Evolutionary conservation across 2,797 vertebrate species (phyloP).

Genomic region (Gymnoscopelus braueri): DNA sequence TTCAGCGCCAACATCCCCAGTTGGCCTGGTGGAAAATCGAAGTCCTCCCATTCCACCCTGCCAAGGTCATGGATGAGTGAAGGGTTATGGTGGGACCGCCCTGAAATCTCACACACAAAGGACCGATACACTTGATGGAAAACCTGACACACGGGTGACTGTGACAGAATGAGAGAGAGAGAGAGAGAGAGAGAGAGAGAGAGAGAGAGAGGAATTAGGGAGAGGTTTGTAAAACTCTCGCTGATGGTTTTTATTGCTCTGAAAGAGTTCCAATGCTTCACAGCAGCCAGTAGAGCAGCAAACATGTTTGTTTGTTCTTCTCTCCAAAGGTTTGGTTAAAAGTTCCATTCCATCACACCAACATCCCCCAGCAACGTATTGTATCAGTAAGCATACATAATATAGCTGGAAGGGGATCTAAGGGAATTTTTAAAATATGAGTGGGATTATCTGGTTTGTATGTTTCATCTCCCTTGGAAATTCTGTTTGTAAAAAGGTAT

Average conservation of each 20-base stretch:
- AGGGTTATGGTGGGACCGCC: conserved; percentile 12
- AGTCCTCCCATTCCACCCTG: conserved; percentile 34
- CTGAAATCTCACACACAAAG: conserved; percentile 41
- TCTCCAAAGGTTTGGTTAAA: not conserved
- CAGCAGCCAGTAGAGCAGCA: not conserved
- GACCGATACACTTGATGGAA: conserved; percentile 45
- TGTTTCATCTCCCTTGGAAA: conserved; percentile 19
- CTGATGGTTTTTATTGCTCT: conserved; percentile 9
- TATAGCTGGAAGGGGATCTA: not conserved
- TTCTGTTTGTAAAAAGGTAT: not conserved
- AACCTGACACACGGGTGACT: conserved; percentile 43
- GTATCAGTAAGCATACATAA: not conserved
- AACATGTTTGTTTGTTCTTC: not conserved
- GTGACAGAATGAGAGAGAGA: conserved; percentile 3
- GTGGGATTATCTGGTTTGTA: conserved; percentile 2
- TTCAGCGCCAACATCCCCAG: conserved; percentile 18
- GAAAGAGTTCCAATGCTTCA: not conserved
- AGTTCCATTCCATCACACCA: not conserved
- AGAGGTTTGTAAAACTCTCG: conserved; percentile 19
- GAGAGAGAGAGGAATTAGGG: conserved; percentile 17
- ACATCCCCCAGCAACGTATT: not conserved
- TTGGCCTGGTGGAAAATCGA: conserved; percentile 48
- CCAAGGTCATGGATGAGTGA: conserved; percentile 52
- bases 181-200: conserved; percentile 16
- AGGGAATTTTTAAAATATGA: not conserved